Base-by-base conservation (phyloP, 2,888 invertebrate species). In the Diarsia mendica region DNA sequence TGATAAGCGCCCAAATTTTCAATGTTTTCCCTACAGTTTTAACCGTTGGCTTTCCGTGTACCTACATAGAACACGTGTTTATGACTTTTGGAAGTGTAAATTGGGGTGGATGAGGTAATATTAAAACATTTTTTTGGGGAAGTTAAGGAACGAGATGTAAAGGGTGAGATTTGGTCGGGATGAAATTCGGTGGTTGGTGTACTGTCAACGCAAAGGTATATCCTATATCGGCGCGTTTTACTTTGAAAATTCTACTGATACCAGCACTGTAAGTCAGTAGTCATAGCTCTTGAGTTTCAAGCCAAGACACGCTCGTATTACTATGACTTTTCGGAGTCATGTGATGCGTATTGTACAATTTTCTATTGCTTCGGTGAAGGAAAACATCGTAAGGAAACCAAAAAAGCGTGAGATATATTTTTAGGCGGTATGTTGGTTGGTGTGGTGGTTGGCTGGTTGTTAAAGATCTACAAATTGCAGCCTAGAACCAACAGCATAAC, bases 1-100 rank as follows among this genome's bases (percentile, higher is more conserved):
- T 91, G 96, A 96, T 96, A 96, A 96, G 95, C 93, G 93, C 93
- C 96, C 88, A 95, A 95, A 96, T 95, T 96, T 96, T 95, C 95
- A 95, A 95, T 95, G 96, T 94, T 95, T 94, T 94, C 94, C 92
- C 91, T 92, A 91, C 92, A 93, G 91, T 92, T 92, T 89, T 88
- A 88, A 86, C 82, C 84, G 88, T 85, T 84, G 69, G 84, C 84
- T 79, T 83, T 77, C 72, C 86, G 85, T 87, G 88, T 85, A 83
- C 79, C 86, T 89, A 86, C 83, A 89, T 88, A 88, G 87, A 87
- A 90, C 85, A 91, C 91, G 89, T 90, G 91, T 86, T 89, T 87
- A 75, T 84, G 74, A 63, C 79, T 78, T 67, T 48, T 8, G 0
- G 83, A 85, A 9, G 11, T 44, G 51, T 5, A 79, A 88, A 84